Conservation (phyloP, 1,140 invertebrate species). For the Lasioglossum baleicum region DNA sequence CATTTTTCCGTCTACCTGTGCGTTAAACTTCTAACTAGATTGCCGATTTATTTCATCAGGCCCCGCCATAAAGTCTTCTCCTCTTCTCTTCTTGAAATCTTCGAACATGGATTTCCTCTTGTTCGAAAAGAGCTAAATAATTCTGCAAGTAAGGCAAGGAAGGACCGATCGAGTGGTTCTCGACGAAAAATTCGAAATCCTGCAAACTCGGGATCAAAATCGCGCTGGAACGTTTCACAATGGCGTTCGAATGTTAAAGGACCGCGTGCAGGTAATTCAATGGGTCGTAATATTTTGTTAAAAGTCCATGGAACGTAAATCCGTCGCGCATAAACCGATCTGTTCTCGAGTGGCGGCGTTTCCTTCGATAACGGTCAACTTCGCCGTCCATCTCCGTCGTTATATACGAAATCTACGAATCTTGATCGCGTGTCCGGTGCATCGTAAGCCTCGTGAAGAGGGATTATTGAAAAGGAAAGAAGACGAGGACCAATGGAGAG, state of each 20-base stretch:
- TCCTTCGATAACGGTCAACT: neutral
- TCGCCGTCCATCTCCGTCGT: conserved; percentile 3
- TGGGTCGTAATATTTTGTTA: no score
- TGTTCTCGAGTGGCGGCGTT: neutral
- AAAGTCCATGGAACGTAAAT: neutral
- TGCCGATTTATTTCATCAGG: no score
- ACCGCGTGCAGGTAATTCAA: neutral
- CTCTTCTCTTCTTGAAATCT: no score
- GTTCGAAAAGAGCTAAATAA: no score
- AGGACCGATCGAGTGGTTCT: no score
- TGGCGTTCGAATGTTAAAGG: neutral
- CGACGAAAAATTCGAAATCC: no score
- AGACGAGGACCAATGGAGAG: neutral
- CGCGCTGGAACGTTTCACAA: no score
- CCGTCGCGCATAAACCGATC: neutral
- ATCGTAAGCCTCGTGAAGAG: conserved; percentile 49
- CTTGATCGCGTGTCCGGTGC: conserved; percentile 44
- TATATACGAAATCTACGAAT: conserved; percentile 24
- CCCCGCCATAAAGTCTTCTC: no score
- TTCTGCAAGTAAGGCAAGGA: no score
- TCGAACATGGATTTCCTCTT: no score
- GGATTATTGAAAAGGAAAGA: conserved; percentile 51
- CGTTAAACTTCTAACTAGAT: neutral
- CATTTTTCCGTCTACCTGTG: conserved; percentile 1
- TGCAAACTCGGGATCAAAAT: no score